These are phyloP conservation scores for Drymodes brunneopygia DNA, from an alignment of 2,113 vertebrate species.

Conservation along the genomic window DNA sequence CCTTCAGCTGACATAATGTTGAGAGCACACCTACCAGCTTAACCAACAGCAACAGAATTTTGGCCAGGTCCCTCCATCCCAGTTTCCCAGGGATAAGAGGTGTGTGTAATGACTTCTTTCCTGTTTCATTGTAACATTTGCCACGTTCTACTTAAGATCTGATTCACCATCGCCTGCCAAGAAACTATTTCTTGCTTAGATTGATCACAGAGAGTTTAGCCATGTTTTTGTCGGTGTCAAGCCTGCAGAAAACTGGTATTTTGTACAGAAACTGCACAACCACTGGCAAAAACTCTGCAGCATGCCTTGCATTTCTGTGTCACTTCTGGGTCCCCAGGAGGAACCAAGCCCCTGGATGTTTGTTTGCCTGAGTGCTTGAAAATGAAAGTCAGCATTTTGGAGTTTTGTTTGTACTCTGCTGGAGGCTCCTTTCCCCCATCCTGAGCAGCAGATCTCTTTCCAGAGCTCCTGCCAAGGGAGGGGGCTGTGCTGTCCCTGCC, in stretches of 20 bases:
- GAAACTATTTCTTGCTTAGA: not conserved
- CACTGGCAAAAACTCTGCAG: not conserved
- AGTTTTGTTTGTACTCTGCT: not conserved
- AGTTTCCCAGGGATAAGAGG: not conserved
- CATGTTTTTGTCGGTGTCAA: not conserved
- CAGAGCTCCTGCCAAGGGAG: not conserved
- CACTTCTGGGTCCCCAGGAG: not conserved
- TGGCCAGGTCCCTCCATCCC: not conserved
- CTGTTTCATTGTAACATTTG: not conserved
- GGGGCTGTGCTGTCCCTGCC: not conserved
- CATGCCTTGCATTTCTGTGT: fast-evolving
- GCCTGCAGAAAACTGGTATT: not conserved
- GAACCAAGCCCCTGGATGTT: fast-evolving
- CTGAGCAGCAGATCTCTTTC: not conserved
- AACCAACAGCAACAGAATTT: not conserved
- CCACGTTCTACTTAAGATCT: not conserved
- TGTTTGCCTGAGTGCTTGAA: not conserved
- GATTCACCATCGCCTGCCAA: not conserved
- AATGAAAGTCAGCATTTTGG: not conserved
- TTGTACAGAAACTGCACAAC: not conserved
- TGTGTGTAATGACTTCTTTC: fast-evolving
- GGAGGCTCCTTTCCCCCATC: not conserved
- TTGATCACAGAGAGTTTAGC: not conserved
- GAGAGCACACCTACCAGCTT: not conserved
- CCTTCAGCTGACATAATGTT: not conserved